Conservation (phyloP, 92 coral and sea anemone species). For the Anthopleura xanthogrammica region DNA sequence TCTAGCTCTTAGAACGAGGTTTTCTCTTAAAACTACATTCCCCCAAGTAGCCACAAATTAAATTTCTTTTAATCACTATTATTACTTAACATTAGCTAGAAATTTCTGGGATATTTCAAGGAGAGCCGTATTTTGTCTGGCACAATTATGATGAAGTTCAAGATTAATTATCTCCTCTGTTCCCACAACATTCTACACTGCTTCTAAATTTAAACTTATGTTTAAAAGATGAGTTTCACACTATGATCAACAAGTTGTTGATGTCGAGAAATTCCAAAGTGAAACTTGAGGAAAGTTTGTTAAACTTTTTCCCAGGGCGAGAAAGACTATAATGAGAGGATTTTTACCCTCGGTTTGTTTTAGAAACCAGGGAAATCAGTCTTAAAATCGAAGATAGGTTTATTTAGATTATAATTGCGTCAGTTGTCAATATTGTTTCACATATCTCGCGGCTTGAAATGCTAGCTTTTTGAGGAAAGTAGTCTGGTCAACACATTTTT, state of each 20-base stretch:
- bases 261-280: not conserved
- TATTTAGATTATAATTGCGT: no score
- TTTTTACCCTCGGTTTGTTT: no score
- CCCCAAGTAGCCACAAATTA: not conserved
- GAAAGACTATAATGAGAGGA: not conserved
- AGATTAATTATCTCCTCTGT: not conserved
- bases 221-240: slow-evolving; percentile 7
- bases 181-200: not conserved
- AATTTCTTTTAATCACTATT: not conserved
- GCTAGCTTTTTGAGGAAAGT: no score
- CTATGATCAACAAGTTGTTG: slow-evolving; percentile 11
- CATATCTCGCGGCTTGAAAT: no score
- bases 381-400: no score
- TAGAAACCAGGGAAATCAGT: no score
- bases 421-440: no score
- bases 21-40: no score
- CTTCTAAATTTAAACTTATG: slow-evolving; percentile 6
- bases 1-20: not conserved
- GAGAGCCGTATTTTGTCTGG: not conserved
- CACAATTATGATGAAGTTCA: not conserved
- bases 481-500: no score
- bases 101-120: not conserved
- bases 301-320: not conserved
- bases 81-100: not conserved
- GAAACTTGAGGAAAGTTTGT: not conserved